A percentile compares a stretch with the other conserved stretches of the same genome.
phyloP scores from a whole-genome alignment of 2,888 invertebrate genomes.

The Odontomyia ornata region DNA sequence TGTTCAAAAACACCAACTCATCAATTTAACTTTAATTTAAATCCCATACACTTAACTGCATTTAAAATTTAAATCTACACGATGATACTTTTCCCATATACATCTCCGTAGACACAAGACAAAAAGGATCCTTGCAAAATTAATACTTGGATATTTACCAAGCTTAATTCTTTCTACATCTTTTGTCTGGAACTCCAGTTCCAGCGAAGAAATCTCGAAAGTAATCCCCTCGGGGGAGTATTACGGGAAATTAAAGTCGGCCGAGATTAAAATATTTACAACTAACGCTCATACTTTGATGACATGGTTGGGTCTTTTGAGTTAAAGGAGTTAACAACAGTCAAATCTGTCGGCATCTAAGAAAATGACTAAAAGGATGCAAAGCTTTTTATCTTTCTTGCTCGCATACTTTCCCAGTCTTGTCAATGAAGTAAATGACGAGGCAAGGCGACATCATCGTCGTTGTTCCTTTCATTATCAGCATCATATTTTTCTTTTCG shows the following conservation, averaged over 20 bases:
- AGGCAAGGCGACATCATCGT: background rate
- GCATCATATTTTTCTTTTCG: no score
- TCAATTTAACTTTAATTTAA: no score
- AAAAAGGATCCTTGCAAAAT: background rate
- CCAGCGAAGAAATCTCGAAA: background rate
- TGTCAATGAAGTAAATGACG: background rate
- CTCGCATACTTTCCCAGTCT: no score
- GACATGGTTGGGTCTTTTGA: no score
- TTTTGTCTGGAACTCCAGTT: background rate
- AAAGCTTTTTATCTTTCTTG: background rate
- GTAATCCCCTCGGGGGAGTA: background rate
- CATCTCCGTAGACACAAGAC: no score
- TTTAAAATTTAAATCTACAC: no score
- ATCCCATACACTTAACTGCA: no score
- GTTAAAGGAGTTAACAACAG: constrained; percentile 10
- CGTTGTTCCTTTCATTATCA: no score
- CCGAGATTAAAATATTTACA: background rate
- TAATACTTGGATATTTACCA: constrained; percentile 8
- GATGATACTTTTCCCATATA: no score
- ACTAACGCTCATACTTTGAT: no score
- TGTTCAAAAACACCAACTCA: no score
- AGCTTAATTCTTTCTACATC: background rate
- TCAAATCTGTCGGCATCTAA: background rate
- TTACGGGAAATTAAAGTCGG: constrained; percentile 11
- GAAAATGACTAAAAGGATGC: background rate